Percentiles rank a stretch among this genome's conserved stretches.
Evolutionary conservation across 1,140 invertebrate species (phyloP).

Genomic region (Sarcophaga peregrina): DNA sequence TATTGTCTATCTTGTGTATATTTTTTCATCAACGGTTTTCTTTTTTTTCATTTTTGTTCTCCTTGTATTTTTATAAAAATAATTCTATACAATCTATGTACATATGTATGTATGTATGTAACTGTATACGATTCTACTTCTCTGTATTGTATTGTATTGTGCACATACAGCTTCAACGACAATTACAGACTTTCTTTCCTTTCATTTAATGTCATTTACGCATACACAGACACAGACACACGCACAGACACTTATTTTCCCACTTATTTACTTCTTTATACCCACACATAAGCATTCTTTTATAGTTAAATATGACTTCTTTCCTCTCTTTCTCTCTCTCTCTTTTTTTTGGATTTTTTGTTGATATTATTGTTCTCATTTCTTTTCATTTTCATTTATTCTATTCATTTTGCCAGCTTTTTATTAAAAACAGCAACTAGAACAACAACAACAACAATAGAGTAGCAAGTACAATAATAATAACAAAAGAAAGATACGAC

Average conservation of each 20-base stretch:
- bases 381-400: conserved; percentile 37
- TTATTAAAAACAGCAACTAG: conserved; percentile 27
- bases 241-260: conserved; percentile 1
- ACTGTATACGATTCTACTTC: background rate
- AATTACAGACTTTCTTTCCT: background rate
- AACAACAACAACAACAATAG: background rate
- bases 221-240: background rate
- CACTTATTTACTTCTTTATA: too few species aligned
- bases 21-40: background rate
- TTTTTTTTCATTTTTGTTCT: too few species aligned
- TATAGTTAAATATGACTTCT: conserved; percentile 13
- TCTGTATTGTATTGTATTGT: background rate
- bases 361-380: conserved; percentile 33
- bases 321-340: too few species aligned
- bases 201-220: background rate
- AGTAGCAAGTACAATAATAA: background rate
- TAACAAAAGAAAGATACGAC: background rate
- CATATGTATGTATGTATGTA: too few species aligned
- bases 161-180: background rate
- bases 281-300: background rate
- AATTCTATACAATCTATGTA: too few species aligned
- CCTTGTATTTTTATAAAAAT: too few species aligned
- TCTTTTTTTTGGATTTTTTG: too few species aligned
- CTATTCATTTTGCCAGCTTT: conserved; percentile 35
- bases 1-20: background rate